Evolutionary conservation across 1,140 invertebrate genomes (phyloP), one percentile per base, ranked within the genome.

Genomic region (Drosophila pandora): DNA sequence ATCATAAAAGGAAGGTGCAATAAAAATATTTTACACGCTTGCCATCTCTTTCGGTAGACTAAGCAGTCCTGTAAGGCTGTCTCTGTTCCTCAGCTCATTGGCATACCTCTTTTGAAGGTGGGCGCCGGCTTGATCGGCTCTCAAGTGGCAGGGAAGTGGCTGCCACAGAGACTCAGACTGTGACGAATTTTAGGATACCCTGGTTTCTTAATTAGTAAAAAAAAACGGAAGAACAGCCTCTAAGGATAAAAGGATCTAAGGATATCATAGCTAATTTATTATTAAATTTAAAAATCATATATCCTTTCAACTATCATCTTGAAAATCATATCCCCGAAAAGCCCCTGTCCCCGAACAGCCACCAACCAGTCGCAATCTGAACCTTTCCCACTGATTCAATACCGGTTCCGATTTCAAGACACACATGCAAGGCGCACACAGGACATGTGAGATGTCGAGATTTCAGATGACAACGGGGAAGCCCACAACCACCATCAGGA

Each of bases 1-100:
- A 83, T 88, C 83, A 88, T 88, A 88, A 88, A 88, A 89, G 83
- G 83, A 88, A 88, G 83, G 84, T 88, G 83, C 83, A 88, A 88
- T 88, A 88, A 89, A 88, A 88, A 88, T 88, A 88, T 89, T 88
- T 88, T 84, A 89, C 84, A 88, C 74, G 72, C 72, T 60, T 41
- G 52, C 50, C 65, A 1, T 68, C 67, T 56, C 67, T 21, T n/a
- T 57, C 7, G 10, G 30, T 37, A 55, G 22, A 34, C 56, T 53
- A 10, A n/a, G 49, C 37, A 55, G n/a, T 21, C 23, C 13, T 7
- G 32, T 21, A 32, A 10, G 2, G 30, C 39, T 55, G 43, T 32
- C 21, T 37, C 10, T 53, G 22, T 73, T 17, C 17, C 22, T 25
- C n/a, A 23, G n/a, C 45, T 50, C 47, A 47, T 43, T 43, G 52